Conservation (phyloP, 2,113 vertebrate species). For the Neoarius graeffei region DNA sequence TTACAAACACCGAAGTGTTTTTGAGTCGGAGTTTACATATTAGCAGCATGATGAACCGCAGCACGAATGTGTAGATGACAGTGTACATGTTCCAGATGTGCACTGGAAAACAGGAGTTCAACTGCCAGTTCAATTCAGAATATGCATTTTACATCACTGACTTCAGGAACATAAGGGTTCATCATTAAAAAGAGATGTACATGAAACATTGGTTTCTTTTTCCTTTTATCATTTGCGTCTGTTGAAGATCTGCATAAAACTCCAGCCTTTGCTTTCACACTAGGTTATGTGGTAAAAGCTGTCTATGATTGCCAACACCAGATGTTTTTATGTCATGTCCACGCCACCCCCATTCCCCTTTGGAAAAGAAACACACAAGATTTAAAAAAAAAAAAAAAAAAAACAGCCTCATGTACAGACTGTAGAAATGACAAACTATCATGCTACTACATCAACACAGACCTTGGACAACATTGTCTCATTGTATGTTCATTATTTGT, state of each 20-base stretch:
- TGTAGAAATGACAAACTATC: not conserved
- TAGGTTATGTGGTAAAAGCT: not conserved
- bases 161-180: not conserved
- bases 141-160: not conserved
- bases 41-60: not conserved
- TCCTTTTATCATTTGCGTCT: not conserved
- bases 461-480: not conserved
- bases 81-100: not conserved
- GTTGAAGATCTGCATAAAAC: not conserved
- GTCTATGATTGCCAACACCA: not conserved
- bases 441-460: not conserved
- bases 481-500: not conserved
- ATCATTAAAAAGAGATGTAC: not conserved
- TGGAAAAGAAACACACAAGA: not conserved
- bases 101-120: not conserved
- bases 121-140: not conserved
- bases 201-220: not conserved
- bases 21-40: not conserved
- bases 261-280: not conserved
- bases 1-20: not conserved
- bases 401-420: not conserved
- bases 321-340: conserved; percentile 3
- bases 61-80: not conserved
- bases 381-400: not conserved
- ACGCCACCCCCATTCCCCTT: not conserved